A percentile compares a stretch with the other conserved stretches of the same genome.
phyloP scores from a whole-genome alignment of 1,140 invertebrate species.

The Diachasmimorpha longicaudata region DNA sequence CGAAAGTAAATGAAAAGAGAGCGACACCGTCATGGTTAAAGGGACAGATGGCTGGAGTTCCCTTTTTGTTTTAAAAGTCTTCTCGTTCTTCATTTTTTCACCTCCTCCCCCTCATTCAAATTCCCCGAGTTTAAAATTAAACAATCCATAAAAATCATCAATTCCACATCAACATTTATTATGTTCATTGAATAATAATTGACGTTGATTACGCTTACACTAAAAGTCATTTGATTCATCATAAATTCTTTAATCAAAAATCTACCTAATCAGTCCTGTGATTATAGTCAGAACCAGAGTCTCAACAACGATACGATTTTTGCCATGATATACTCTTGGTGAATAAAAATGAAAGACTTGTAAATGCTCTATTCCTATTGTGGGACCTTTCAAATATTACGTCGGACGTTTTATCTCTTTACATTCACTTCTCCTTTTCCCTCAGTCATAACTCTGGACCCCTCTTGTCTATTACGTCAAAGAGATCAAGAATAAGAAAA shows the following conservation, averaged over 20 bases:
- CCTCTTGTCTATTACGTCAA: too few relatives aligned
- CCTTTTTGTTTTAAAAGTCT: slow-evolving; percentile 11
- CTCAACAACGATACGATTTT: slow-evolving; percentile 13
- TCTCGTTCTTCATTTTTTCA: neutral
- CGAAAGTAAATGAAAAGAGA: slow-evolving; percentile 1
- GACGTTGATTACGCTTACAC: slow-evolving; percentile 8
- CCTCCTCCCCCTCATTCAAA: neutral
- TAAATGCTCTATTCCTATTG: neutral
- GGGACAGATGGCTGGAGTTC: slow-evolving; percentile 18
- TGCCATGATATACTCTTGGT: slow-evolving; percentile 27
- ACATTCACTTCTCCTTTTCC: too few relatives aligned
- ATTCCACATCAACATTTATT: slow-evolving; percentile 6
- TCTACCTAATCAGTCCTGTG: slow-evolving; percentile 22
- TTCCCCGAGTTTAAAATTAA: neutral
- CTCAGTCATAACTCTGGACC: too few relatives aligned
- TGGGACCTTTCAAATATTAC: too few relatives aligned
- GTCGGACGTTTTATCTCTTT: too few relatives aligned
- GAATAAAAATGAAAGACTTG: neutral
- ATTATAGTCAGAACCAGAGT: slow-evolving; percentile 21
- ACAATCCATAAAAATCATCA: neutral
- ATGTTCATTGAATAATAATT: slow-evolving; percentile 6
- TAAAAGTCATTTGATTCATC: neutral
- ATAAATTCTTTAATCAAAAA: slow-evolving; percentile 10
- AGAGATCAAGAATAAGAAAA: too few relatives aligned
- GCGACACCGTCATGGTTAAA: slow-evolving; percentile 19